Conservation (phyloP, 1,140 invertebrate species). For the Choristoneura fumiferana region DNA sequence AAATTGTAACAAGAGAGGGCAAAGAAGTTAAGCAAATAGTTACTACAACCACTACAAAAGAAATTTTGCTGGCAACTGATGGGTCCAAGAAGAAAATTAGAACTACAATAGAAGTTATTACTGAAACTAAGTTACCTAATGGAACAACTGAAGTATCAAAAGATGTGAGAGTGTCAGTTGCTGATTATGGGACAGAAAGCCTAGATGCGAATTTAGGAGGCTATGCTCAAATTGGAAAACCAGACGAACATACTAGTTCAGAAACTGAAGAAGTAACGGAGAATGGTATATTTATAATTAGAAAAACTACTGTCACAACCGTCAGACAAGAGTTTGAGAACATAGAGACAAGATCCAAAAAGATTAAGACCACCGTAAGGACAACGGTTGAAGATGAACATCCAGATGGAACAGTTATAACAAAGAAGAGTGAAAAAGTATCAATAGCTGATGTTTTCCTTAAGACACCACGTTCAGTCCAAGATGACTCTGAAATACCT, state of each 20-base stretch:
- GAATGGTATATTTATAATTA: slow-evolving; percentile 50
- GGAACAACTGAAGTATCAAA: slow-evolving; percentile 65
- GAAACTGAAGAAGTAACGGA: slow-evolving; percentile 52
- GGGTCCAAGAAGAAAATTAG: slow-evolving; percentile 59
- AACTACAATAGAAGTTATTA: slow-evolving; percentile 64
- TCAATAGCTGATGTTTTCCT: slow-evolving; percentile 60
- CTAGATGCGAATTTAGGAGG: slow-evolving; percentile 63
- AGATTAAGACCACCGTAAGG: slow-evolving; percentile 67
- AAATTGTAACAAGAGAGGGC: slow-evolving; percentile 51
- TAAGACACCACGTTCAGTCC: slow-evolving; percentile 30
- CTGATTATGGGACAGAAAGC: slow-evolving; percentile 52
- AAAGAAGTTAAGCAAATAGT: slow-evolving; percentile 62
- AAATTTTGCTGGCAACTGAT: slow-evolving; percentile 55
- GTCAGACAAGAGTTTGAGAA: slow-evolving; percentile 65
- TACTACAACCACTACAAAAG: slow-evolving; percentile 68
- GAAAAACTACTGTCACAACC: slow-evolving; percentile 63
- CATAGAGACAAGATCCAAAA: slow-evolving; percentile 43
- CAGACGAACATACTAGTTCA: slow-evolving; percentile 42
- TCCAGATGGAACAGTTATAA: slow-evolving; percentile 70
- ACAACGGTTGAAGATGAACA: slow-evolving; percentile 67
- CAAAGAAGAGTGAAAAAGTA: slow-evolving; percentile 71
- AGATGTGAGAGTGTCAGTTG: slow-evolving; percentile 68
- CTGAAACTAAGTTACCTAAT: slow-evolving; percentile 62
- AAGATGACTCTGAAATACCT: slow-evolving; percentile 34
- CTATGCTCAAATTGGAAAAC: slow-evolving; percentile 50